Conservation (phyloP, 2,888 invertebrate species). For the Halictus quadricinctus region DNA sequence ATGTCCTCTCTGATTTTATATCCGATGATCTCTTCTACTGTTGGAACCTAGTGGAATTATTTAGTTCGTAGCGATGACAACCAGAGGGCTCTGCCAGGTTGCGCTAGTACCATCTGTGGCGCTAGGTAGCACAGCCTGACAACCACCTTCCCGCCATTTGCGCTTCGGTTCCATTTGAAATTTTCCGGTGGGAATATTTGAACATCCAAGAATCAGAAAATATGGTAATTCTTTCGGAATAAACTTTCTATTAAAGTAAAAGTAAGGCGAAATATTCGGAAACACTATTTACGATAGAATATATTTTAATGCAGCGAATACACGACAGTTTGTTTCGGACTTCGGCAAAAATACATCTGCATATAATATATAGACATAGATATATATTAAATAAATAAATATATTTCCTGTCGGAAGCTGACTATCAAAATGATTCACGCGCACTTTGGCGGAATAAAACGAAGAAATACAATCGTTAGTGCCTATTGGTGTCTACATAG, state of each 20-base stretch:
- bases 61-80: not conserved
- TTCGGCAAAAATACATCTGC: conserved; percentile 44
- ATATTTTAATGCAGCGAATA: conserved; percentile 49
- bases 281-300: conserved; percentile 49
- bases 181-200: not conserved
- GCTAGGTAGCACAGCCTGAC: no score
- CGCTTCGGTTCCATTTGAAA: not conserved
- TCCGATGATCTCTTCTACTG: not conserved
- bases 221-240: not conserved
- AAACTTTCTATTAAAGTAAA: not conserved
- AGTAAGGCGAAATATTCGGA: conserved; percentile 19
- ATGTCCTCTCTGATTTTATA: not conserved
- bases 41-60: not conserved
- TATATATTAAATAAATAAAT: conserved; percentile 54
- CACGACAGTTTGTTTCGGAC: conserved; percentile 39
- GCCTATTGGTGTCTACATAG: not conserved
- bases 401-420: conserved; percentile 40
- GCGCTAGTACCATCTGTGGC: no score
- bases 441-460: conserved; percentile 45
- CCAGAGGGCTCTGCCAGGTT: not conserved
- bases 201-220: not conserved
- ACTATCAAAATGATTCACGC: conserved; percentile 50
- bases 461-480: conserved; percentile 40
- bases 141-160: not conserved
- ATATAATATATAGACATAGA: conserved; percentile 41